phyloP scores from a whole-genome alignment of 2,113 vertebrate species.

The Athene noctua region DNA sequence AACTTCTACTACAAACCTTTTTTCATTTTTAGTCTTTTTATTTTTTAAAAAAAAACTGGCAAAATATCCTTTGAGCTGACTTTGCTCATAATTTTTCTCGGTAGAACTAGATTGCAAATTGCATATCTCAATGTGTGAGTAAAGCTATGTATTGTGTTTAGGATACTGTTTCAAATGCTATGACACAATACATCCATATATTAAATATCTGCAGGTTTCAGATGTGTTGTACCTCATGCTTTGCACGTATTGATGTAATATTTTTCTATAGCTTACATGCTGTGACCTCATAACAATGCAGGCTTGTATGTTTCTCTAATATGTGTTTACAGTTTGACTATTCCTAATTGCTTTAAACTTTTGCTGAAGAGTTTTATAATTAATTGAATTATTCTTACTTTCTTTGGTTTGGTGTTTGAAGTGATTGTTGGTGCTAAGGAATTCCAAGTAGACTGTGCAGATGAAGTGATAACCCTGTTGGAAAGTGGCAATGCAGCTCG shows the following conservation, averaged over 20 bases:
- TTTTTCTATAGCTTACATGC: background rate
- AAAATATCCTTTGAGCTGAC: background rate
- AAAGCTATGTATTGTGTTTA: background rate
- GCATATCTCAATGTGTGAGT: background rate
- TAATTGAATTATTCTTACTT: background rate
- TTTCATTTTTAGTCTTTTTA: background rate
- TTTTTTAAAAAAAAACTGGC: background rate
- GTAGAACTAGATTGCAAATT: background rate
- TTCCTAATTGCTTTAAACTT: background rate
- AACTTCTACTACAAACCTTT: background rate
- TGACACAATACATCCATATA: background rate
- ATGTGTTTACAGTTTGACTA: background rate
- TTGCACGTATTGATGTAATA: background rate
- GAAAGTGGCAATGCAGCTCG: constrained; percentile 82
- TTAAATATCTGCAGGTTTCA: background rate
- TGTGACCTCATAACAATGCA: background rate
- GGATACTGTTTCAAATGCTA: background rate
- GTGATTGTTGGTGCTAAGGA: constrained; percentile 90
- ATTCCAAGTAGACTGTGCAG: constrained; percentile 77
- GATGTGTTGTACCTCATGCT: background rate
- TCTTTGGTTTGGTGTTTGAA: constrained; percentile 61
- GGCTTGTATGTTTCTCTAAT: background rate
- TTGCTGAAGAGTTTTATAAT: background rate
- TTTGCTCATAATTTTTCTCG: background rate
- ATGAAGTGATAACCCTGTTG: constrained; percentile 83